Percentiles rank a stretch among this genome's conserved stretches.
Conservation (phyloP, 2,113 vertebrate species). For the Aegypius monachus region DNA sequence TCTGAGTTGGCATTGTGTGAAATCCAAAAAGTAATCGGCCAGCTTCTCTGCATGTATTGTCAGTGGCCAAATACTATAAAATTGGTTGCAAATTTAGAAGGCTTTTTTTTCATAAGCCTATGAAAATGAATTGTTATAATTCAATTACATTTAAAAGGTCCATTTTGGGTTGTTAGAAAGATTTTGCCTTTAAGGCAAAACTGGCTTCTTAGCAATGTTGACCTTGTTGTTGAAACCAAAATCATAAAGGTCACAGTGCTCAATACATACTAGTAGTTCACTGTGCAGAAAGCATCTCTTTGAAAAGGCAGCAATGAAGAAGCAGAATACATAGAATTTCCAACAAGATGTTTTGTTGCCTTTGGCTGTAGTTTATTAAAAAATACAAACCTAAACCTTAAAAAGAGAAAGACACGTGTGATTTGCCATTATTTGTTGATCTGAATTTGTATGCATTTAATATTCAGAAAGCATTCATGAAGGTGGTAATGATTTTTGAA, state of each 20-base stretch:
- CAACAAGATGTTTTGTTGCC: neutral
- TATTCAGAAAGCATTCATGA: neutral
- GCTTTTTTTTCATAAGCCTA: neutral
- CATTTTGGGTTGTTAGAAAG: neutral
- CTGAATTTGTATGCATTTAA: neutral
- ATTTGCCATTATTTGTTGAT: neutral
- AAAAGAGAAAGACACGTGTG: neutral
- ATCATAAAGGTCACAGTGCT: constrained; percentile 1
- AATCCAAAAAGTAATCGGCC: neutral
- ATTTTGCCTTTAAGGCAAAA: constrained; percentile 24
- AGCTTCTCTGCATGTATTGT: neutral
- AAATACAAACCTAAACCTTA: neutral
- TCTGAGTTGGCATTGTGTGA: neutral
- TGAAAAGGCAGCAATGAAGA: neutral
- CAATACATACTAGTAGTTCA: neutral
- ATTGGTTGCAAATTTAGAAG: neutral
- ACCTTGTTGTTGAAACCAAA: constrained; percentile 32
- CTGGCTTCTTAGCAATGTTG: neutral
- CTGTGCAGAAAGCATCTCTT: neutral
- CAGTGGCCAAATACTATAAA: constrained; percentile 24
- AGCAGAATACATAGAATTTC: neutral
- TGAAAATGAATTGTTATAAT: constrained; percentile 1
- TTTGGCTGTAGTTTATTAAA: neutral
- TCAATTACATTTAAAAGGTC: constrained; percentile 29
- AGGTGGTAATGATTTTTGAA: neutral